A percentile compares a stretch with the other conserved stretches of the same genome.
phyloP scores from a whole-genome alignment of 2,113 vertebrate genomes.

The Ascaphus truei region DNA sequence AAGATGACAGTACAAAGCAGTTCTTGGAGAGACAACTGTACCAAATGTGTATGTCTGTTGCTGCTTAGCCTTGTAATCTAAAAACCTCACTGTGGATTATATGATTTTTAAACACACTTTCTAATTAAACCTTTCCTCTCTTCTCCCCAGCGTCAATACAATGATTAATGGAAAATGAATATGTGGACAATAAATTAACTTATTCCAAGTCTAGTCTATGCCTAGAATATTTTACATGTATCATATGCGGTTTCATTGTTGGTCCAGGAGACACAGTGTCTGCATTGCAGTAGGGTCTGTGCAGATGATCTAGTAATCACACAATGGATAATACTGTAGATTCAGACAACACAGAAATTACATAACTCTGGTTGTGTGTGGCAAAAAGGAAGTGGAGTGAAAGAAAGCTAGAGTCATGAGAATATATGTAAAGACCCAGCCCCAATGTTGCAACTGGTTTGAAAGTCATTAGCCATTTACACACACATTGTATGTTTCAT shows the following conservation, averaged over 20 bases:
- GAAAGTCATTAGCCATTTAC: conserved; percentile 13
- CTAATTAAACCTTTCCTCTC: background rate
- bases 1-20: no score
- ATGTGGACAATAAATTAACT: conserved; percentile 10
- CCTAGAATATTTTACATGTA: conserved; percentile 29
- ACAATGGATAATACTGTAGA: conserved; percentile 31
- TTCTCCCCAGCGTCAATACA: background rate
- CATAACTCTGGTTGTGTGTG: conserved; percentile 15
- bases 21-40: no score
- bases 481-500: no score
- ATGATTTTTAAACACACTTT: background rate
- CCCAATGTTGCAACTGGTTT: no score
- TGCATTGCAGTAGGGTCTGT: conserved; percentile 23
- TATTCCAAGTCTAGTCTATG: conserved; percentile 11
- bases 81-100: no score
- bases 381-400: conserved; percentile 11
- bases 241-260: conserved; percentile 23
- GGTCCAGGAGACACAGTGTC: conserved; percentile 32
- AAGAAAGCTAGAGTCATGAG: conserved; percentile 4
- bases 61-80: no score
- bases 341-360: conserved; percentile 12
- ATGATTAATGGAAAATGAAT: conserved; percentile 27
- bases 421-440: background rate
- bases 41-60: no score
- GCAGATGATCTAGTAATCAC: conserved; percentile 22